Base-by-base conservation (phyloP, 64 coral and sea anemone genomes). In the Pachyseris speciosa region DNA sequence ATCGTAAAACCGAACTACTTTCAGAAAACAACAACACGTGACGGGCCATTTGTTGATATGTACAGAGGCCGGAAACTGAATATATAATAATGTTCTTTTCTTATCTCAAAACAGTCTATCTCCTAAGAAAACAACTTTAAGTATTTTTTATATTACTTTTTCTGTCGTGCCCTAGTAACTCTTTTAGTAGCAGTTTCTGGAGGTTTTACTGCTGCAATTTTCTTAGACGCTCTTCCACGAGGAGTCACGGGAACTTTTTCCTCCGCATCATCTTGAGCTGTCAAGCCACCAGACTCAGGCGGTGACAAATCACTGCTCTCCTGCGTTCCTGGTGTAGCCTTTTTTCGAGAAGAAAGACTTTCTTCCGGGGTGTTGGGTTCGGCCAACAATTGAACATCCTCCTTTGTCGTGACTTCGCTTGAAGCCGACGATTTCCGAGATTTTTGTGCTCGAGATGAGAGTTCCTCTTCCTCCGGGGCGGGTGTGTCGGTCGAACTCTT, bases 81-180 rank as follows among this genome's bases (percentile, higher is more conserved):
- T 58, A 58, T 20, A 58, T 45, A 45, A 6, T 11, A 45, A 45
- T 6, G 11, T 45, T 45, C 11, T 45, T 45, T 4, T 45, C 43
- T 4, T 45, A 45, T 45, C 43, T 45, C 43, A 45, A 4, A 11
- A 11, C 43, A 6, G 43, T 45, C 11, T 11, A 61, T 16, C 12
- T 25, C 27, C 5, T 24, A 17, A 4, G 58, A 61, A 61, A 25
- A 61, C n/a, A 61, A 61, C 20, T 61, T 27, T 6, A 4, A 58
- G n/a, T n/a, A n/a, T n/a, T n/a, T n/a, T n/a, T n/a, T n/a, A n/a
- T 11, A 19, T 32, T 39, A 60, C 22, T 81, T 81, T 81, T 58
- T 81, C 53, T 81, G 49, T 26, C 77, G 77, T 22, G 34, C 55
- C 55, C 77, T 81, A n/a, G 77, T 81, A 41, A 81, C 77, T 81